These are phyloP conservation scores for Thymelicus sylvestris DNA, from an alignment of 2,888 invertebrate genomes.

Conservation along the genomic window DNA sequence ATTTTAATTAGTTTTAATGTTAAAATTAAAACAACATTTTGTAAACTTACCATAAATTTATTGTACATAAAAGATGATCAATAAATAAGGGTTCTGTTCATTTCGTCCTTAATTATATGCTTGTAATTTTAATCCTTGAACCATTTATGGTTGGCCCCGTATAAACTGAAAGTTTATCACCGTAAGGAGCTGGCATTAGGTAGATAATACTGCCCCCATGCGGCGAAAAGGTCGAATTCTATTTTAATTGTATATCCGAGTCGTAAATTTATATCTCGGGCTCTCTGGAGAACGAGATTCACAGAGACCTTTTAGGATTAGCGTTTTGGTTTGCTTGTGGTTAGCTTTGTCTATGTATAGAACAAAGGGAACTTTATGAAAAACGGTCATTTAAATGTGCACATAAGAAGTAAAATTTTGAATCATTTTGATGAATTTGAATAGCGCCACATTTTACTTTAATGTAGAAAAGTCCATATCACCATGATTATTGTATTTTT, in stretches of 20 bases:
- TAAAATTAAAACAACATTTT: too few relatives aligned
- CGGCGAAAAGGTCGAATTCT: conserved; percentile 31
- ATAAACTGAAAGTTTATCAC: conserved; percentile 32
- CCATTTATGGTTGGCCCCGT: conserved; percentile 12
- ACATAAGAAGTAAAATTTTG: too few relatives aligned
- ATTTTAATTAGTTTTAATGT: too few relatives aligned
- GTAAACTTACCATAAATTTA: too few relatives aligned
- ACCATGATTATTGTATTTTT: too few relatives aligned
- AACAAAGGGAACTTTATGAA: conserved; percentile 5
- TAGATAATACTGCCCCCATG: conserved; percentile 29
- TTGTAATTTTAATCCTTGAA: conserved; percentile 1
- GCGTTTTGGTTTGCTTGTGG: conserved; percentile 26
- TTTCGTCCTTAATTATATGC: conserved; percentile 1
- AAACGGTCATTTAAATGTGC: not conserved
- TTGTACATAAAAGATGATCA: not conserved
- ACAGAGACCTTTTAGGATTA: conserved; percentile 22
- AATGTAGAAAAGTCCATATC: not conserved
- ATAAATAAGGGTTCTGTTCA: not conserved
- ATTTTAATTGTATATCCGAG: conserved; percentile 36
- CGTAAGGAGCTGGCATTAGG: conserved; percentile 26
- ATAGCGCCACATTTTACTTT: too few relatives aligned
- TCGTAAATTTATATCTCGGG: conserved; percentile 32
- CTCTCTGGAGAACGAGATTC: conserved; percentile 15
- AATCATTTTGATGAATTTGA: not conserved
- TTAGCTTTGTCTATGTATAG: conserved; percentile 4